Base-by-base conservation (phyloP, 92 coral and sea anemone species). In the Phenganax subtilis region DNA sequence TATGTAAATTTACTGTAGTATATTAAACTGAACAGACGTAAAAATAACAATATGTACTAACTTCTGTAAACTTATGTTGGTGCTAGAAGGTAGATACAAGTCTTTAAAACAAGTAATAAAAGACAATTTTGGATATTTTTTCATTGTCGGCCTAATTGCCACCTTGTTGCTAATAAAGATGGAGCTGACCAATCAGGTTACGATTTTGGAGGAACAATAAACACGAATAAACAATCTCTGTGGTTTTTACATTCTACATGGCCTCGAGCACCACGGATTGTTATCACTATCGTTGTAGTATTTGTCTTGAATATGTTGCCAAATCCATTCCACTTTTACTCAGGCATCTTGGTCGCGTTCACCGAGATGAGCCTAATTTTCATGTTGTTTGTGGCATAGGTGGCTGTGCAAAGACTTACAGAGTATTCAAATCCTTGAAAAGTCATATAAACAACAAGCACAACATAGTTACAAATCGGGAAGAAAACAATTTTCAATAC, bases 321-420 rank as follows among this genome's bases (percentile, higher is more conserved):
- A 37, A 67, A 9, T 84, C 86, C 12, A 84, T 84, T 9, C 52
- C 20, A 4, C 16, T 70, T 51, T 55, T 84, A 16, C 6, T 84
- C 20, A 70, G n/a, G 12, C 86, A 84, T 84, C 52, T 69, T 15
- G 79, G 79, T n/a, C 85, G 85, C 29, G 61, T 81, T 54, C 85
- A 81, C 14, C 12, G 77, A 10, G 55, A 71, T 70, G 86, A 84
- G 57, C 68, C 63, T 27, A 84, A 75, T 55, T 74, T 84, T 75
- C 86, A 84, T 73, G 86, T 84, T 56, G 75, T 75, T 58, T 84
- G 81, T 84, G 86, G 86, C 4, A 58, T 84, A 5, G 75, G 64
- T 71, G 37, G 86, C 80, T 84, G 86, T 71, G 82, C 86, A 11
- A 84, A 61, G 55, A 75, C 86, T 37, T 84, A 84, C 86, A 75